phyloP scores from a whole-genome alignment of 1,140 invertebrate genomes.

The Ladona fulva region DNA sequence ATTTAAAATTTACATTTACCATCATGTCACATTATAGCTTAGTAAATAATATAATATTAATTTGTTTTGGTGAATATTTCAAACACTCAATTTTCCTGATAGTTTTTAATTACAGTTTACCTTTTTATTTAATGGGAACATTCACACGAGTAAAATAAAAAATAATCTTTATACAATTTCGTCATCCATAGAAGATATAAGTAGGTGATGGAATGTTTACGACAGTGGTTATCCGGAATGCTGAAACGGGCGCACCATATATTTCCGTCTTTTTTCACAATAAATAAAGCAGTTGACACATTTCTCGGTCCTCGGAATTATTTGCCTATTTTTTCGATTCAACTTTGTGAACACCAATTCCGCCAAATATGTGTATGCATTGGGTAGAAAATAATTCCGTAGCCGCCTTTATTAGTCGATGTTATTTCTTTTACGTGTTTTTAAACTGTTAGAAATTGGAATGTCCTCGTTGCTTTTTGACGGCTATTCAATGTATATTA shows the following conservation, averaged over 20 bases:
- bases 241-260: not conserved
- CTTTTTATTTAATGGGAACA: not conserved
- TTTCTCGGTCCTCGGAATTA: not conserved
- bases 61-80: not conserved
- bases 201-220: not conserved
- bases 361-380: too few relatives aligned
- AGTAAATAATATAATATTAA: conserved; percentile 11
- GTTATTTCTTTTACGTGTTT: too few relatives aligned
- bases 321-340: too few relatives aligned
- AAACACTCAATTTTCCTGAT: not conserved
- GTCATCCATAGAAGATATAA: not conserved
- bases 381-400: too few relatives aligned
- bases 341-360: too few relatives aligned
- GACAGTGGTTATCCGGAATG: not conserved
- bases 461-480: too few relatives aligned
- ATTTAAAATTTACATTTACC: conserved; percentile 9
- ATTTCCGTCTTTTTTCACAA: not conserved
- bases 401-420: too few relatives aligned
- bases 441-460: too few relatives aligned
- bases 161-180: conserved; percentile 4
- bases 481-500: too few relatives aligned
- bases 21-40: conserved; percentile 10
- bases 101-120: not conserved
- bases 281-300: not conserved
- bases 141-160: conserved; percentile 5